Percentiles rank a stretch among this genome's conserved stretches.
phyloP scores from a whole-genome alignment of 2,113 vertebrate genomes.

The Chelonoidis abingdonii region DNA sequence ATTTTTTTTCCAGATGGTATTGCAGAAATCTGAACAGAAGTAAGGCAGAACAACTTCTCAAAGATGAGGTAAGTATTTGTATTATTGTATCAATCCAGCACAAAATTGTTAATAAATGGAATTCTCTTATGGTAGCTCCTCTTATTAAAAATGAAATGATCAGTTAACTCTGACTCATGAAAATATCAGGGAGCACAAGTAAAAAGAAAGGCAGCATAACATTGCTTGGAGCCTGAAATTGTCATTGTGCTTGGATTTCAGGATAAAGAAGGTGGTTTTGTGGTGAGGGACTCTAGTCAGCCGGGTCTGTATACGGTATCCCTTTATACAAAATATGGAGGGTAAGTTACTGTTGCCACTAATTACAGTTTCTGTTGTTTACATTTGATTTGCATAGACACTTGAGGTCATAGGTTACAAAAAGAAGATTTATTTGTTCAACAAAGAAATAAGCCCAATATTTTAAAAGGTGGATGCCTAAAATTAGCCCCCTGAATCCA shows the following conservation, averaged over 20 bases:
- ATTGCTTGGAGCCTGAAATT: background rate
- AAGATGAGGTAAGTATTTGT: slow-evolving; percentile 82
- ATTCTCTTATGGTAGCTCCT: background rate
- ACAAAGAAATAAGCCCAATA: background rate
- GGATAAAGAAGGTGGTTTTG: slow-evolving; percentile 96
- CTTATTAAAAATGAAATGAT: background rate
- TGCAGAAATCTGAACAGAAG: slow-evolving; percentile 91
- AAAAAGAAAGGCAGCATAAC: background rate
- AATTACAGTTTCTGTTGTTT: rapidly evolving
- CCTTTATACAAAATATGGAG: slow-evolving; percentile 88
- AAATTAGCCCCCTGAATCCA: background rate
- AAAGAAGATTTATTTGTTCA: background rate
- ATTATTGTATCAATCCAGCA: background rate
- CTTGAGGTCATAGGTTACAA: background rate
- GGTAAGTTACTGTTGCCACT: slow-evolving; percentile 79
- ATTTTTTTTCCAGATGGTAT: slow-evolving; percentile 86
- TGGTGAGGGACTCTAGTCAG: slow-evolving; percentile 94
- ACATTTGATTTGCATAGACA: rapidly evolving
- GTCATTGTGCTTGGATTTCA: slow-evolving; percentile 74
- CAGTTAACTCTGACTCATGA: background rate
- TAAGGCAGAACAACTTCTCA: slow-evolving; percentile 93
- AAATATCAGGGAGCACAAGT: background rate
- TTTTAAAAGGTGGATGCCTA: background rate
- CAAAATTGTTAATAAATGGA: background rate
- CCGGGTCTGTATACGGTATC: slow-evolving; percentile 91